Conservation (phyloP, 2,113 vertebrate species). For the Choloepus hoffmanni region DNA sequence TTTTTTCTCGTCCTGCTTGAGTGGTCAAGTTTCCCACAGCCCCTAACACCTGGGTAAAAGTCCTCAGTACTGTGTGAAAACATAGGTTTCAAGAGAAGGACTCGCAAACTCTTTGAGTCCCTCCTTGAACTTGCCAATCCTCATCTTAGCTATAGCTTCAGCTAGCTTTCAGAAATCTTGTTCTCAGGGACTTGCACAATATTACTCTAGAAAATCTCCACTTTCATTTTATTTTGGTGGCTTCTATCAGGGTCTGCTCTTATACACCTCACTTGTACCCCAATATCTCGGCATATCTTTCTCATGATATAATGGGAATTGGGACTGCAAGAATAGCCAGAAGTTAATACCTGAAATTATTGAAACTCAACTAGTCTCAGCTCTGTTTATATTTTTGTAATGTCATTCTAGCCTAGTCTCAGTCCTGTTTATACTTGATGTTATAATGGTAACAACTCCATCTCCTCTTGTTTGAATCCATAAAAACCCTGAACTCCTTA, state of each 20-base stretch:
- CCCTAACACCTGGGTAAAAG: neutral
- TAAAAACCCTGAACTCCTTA: no score
- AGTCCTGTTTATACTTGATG: no score
- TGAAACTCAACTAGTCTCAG: no score
- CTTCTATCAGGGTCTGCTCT: neutral
- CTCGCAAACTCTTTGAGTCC: neutral
- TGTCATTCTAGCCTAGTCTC: no score
- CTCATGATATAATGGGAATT: neutral
- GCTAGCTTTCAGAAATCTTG: neutral
- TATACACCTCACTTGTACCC: neutral
- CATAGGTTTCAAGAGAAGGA: neutral
- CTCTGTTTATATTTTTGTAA: no score
- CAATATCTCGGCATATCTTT: neutral
- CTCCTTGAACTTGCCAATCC: neutral
- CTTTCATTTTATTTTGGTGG: neutral
- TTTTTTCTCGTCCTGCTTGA: neutral
- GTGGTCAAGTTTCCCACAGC: neutral
- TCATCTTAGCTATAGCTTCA: neutral
- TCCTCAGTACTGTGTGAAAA: neutral
- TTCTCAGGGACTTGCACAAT: neutral
- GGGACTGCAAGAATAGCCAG: neutral
- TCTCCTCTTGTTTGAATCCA: no score
- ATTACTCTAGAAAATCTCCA: conserved; percentile 32
- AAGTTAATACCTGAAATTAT: no score
- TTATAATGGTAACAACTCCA: no score